These are phyloP conservation scores for Muntiacus reevesi DNA, from an alignment of 2,113 vertebrate species.

Conservation along the genomic window DNA sequence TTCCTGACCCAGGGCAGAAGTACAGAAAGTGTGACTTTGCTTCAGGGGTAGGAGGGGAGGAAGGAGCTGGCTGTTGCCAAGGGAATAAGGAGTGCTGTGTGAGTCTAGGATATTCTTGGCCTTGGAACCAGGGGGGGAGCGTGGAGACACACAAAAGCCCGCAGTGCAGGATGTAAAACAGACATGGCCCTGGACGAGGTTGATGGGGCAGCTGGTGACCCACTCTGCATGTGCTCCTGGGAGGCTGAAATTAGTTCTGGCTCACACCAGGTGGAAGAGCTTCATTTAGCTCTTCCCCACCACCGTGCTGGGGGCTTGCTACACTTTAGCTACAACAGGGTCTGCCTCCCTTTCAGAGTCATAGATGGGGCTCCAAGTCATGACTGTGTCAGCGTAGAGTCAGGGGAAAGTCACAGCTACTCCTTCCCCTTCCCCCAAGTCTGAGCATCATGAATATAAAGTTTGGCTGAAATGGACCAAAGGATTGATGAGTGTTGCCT, in stretches of 20 bases:
- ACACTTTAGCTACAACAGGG: not conserved
- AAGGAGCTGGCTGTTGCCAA: not conserved
- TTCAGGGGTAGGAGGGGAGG: not conserved
- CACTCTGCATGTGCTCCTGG: not conserved
- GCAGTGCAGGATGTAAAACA: not conserved
- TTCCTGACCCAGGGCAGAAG: not conserved
- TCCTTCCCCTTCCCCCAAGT: not conserved
- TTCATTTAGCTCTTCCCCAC: not conserved
- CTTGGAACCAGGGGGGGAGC: not conserved
- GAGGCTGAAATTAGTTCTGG: constrained; percentile 22
- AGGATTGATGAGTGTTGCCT: not conserved
- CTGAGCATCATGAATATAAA: not conserved
- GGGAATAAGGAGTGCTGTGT: not conserved
- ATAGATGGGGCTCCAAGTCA: not conserved
- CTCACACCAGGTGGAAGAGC: not conserved
- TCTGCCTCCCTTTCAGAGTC: not conserved
- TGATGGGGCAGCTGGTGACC: not conserved
- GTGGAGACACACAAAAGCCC: not conserved
- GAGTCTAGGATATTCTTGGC: not conserved
- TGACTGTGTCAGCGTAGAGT: not conserved
- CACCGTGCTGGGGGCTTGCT: not conserved
- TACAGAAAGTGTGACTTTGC: not conserved
- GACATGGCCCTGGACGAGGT: not conserved
- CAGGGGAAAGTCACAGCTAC: not conserved
- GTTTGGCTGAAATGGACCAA: not conserved